These are phyloP conservation scores for Drosophila lacertosa DNA, from an alignment of 1,140 invertebrate species.

Conservation along the genomic window DNA sequence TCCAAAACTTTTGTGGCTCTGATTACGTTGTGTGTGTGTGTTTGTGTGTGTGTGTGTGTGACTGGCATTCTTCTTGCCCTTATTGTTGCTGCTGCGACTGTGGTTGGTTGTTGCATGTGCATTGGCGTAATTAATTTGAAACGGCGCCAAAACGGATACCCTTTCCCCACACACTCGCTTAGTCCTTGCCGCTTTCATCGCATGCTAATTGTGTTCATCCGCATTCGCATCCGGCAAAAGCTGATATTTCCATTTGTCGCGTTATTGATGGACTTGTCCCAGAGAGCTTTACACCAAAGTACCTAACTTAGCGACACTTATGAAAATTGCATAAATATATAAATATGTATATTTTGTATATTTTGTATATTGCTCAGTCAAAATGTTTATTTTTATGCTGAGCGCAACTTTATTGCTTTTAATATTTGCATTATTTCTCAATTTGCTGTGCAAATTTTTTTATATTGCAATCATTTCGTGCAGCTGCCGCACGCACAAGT, in stretches of 20 bases:
- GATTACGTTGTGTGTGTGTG: constrained; percentile 2
- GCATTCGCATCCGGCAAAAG: constrained; percentile 45
- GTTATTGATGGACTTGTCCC: constrained; percentile 47
- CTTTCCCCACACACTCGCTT: neutral
- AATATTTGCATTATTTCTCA: constrained; percentile 81
- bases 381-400: constrained; percentile 26
- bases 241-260: constrained; percentile 16
- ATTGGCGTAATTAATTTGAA: constrained; percentile 81
- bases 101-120: constrained; percentile 61
- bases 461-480: constrained; percentile 64
- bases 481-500: constrained; percentile 63
- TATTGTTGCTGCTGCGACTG: constrained; percentile 54
- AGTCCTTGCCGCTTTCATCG: constrained; percentile 14
- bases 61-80: constrained; percentile 31
- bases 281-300: constrained; percentile 50
- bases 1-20: constrained; percentile 64
- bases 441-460: constrained; percentile 61
- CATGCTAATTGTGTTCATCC: constrained; percentile 76
- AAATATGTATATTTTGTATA: neutral
- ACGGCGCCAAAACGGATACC: constrained; percentile 67
- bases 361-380: neutral
- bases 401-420: constrained; percentile 57
- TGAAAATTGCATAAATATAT: neutral
- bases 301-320: constrained; percentile 13
- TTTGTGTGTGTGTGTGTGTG: constrained; percentile 16